Evolutionary conservation across 2,888 invertebrate species (phyloP).

Genomic region (Drosophila maculinotata): DNA sequence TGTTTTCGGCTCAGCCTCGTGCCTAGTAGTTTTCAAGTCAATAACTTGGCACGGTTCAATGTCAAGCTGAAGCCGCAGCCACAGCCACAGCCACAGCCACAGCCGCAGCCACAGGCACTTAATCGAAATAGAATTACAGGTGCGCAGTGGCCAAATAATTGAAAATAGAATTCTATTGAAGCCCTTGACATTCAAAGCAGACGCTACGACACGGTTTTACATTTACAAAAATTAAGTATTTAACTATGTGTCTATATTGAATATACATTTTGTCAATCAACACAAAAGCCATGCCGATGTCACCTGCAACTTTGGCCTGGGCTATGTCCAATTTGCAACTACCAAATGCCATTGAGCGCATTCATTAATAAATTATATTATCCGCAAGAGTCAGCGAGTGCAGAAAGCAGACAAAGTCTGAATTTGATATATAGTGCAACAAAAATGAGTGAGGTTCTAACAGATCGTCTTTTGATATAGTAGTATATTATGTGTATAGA

Average conservation of each 20-base stretch:
- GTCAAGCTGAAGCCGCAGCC: slow-evolving; percentile 47
- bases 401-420: slow-evolving; percentile 1
- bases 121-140: slow-evolving; percentile 29
- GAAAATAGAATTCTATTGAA: slow-evolving; percentile 11
- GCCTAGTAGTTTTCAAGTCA: slow-evolving; percentile 50
- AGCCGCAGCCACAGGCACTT: slow-evolving; percentile 15
- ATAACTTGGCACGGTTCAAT: slow-evolving; percentile 67
- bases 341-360: background rate
- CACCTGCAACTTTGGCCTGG: slow-evolving; percentile 16
- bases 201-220: background rate
- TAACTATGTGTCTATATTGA: background rate
- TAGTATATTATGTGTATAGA: background rate
- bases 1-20: slow-evolving; percentile 42
- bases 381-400: slow-evolving; percentile 5
- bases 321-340: background rate
- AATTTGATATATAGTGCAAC: background rate
- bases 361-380: slow-evolving; percentile 14
- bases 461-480: background rate
- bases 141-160: slow-evolving; percentile 13
- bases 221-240: slow-evolving; percentile 1
- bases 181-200: slow-evolving; percentile 40
- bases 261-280: background rate
- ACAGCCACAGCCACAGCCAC: slow-evolving; percentile 20
- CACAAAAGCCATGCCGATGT: background rate
- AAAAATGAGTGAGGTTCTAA: too few relatives aligned